Evolutionary conservation across 2,888 invertebrate species (phyloP).

Genomic region (Alcis repandata): DNA sequence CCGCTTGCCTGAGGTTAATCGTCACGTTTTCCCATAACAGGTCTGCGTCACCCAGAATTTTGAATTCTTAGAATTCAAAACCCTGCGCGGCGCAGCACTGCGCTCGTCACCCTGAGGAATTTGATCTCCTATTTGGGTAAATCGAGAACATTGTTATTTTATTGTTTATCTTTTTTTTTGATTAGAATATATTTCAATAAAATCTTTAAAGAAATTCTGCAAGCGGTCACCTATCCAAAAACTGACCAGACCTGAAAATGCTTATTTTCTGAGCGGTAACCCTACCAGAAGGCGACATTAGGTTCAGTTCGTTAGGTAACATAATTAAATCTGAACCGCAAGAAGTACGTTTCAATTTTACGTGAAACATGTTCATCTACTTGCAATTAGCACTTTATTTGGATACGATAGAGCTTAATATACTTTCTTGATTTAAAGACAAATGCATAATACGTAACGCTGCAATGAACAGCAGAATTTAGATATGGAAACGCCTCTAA

Average conservation of each 20-base stretch:
- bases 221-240: not conserved
- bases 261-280: constrained; percentile 9
- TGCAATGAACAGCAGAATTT: no score
- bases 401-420: not conserved
- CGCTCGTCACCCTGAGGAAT: no score
- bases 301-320: constrained; percentile 56
- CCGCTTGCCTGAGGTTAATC: no score
- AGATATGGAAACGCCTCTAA: no score
- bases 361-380: constrained; percentile 40
- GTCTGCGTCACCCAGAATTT: no score
- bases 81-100: no score
- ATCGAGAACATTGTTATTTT: no score
- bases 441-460: not conserved
- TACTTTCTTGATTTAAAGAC: not conserved
- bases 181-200: not conserved
- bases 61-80: no score
- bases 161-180: no score
- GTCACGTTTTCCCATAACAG: no score
- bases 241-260: not conserved
- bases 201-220: not conserved
- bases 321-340: constrained; percentile 61
- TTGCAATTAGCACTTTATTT: constrained; percentile 41
- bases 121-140: no score
- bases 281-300: constrained; percentile 51
- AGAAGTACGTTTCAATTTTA: constrained; percentile 45